A percentile compares a stretch with the other conserved stretches of the same genome.
Conservation (phyloP, 2,888 invertebrate genomes). For the Amblyjoppa fuscipennis region DNA sequence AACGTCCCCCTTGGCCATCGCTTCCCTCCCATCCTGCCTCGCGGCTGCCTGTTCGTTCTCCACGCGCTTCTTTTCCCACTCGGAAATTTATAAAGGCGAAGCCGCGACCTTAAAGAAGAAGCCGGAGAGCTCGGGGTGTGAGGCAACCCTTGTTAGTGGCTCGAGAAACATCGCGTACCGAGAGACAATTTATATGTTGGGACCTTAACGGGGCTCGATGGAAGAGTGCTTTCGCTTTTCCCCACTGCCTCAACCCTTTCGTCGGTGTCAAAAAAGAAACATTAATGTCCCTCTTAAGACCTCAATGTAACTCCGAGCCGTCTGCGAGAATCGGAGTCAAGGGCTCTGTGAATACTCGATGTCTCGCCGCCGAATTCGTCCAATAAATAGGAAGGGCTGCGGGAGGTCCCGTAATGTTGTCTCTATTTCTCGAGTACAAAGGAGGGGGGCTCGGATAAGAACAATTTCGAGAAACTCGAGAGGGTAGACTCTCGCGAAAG, state of each 20-base stretch:
- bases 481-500: not conserved
- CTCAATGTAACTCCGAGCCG: not conserved
- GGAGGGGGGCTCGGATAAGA: not conserved
- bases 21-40: conserved; percentile 7
- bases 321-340: not conserved
- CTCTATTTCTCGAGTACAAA: conserved; percentile 8
- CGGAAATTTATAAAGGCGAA: conserved; percentile 58
- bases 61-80: conserved; percentile 54
- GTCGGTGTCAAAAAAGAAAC: conserved; percentile 23
- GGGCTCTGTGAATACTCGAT: conserved; percentile 6
- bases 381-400: not conserved
- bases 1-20: conserved; percentile 10
- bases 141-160: conserved; percentile 60
- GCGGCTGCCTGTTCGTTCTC: not conserved
- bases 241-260: conserved; percentile 11
- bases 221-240: conserved; percentile 23
- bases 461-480: not conserved
- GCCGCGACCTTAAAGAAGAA: conserved; percentile 31
- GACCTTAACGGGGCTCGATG: conserved; percentile 4
- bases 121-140: conserved; percentile 25
- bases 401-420: not conserved
- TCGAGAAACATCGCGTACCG: conserved; percentile 58
- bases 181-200: conserved; percentile 52
- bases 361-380: not conserved
- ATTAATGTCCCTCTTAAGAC: conserved; percentile 25